Evolutionary conservation across 2,888 invertebrate genomes (phyloP), one percentile per base, ranked within the genome.

Genomic region (Heterodera filipjevi): DNA sequence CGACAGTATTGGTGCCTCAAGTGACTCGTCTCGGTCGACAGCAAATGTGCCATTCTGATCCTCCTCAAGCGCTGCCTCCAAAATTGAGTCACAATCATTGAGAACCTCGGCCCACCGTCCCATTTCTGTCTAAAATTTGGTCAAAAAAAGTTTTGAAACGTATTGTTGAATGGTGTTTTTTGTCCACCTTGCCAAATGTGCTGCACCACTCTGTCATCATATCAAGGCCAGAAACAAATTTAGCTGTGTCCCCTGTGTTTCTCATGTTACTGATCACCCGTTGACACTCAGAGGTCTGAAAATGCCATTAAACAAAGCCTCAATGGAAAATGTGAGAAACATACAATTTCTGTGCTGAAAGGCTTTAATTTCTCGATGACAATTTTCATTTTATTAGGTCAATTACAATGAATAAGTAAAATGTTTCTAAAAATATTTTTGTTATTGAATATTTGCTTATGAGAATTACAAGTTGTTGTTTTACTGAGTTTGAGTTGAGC

Each of bases 101-200:
- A 87, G 80, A 8, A 87, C 84, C n/a, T 84, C 84, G 19, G 81
- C 79, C 85, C 86, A 87, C 39, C 84, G 85, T 30, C 79, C 80
- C 76, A 87, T 75, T 71, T 87, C 87, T 1, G 86, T 84, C 84
- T 85, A 75, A 78, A 83, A 78, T 30, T 19, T 39, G 22, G 12
- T 22, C 16, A 33, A 32, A 59, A 59, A 59, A 27, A 27, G 8
- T n/a, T 49, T 10, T 14, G n/a, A n/a, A n/a, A n/a, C n/a, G n/a
- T n/a, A n/a, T n/a, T n/a, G n/a, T n/a, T n/a, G n/a, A n/a, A n/a
- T n/a, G n/a, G n/a, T n/a, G n/a, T 8, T 64, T 53, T 49, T 33
- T 32, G 2, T 68, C n/a, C 53, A 81, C 81, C 70, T 81, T 81
- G 35, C 81, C 81, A 27, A 78, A 74, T 3, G 64, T 39, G 30